Evolutionary conservation across 2,888 invertebrate species (phyloP), one percentile per base, ranked within the genome.

Genomic region (Allacma fusca): DNA sequence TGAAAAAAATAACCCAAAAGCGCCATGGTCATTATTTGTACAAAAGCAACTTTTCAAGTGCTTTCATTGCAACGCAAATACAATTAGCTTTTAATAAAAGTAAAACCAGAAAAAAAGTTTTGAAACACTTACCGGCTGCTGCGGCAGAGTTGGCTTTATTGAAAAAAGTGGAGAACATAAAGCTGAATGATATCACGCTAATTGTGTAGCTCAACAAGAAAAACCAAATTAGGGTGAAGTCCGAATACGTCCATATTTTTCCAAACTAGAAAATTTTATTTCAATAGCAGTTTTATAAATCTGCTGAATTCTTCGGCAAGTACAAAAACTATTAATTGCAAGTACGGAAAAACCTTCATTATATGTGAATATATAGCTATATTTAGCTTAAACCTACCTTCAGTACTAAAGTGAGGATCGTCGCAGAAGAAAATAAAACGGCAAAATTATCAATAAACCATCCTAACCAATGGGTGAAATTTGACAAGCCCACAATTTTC

Each of bases 371-470:
- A n/a, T n/a, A n/a, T n/a, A n/a, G n/a, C n/a, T n/a, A n/a, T n/a
- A n/a, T n/a, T n/a, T 34, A 34, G 9, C 9, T 34, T 50, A 5
- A 16, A 19, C n/a, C 16, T 16, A 86, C 86, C 82, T 85, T 86
- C 50, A 94, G 91, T 89, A 94, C 91, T 84, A 91, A 90, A 16
- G 92, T 91, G 71, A 93, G 87, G 43, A 95, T 87, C 85, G 93
- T 90, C 64, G 91, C 88, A 44, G 94, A 89, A 1, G 92, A 79
- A 23, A 87, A 78, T 88, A 89, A 88, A 71, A 89, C 86, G 7
- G 88, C 80, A 77, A 90, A 86, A 29, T 88, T 87, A 81, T 89
- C 89, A 76, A 90, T 87, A 83, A 90, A 90, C 90, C 90, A 91
- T 19, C 89, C 89, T 44, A 88, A 77, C 89, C 90, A 91, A 84